These are phyloP conservation scores for Penelope pileata DNA, from an alignment of 2,113 vertebrate species.

Conservation along the genomic window DNA sequence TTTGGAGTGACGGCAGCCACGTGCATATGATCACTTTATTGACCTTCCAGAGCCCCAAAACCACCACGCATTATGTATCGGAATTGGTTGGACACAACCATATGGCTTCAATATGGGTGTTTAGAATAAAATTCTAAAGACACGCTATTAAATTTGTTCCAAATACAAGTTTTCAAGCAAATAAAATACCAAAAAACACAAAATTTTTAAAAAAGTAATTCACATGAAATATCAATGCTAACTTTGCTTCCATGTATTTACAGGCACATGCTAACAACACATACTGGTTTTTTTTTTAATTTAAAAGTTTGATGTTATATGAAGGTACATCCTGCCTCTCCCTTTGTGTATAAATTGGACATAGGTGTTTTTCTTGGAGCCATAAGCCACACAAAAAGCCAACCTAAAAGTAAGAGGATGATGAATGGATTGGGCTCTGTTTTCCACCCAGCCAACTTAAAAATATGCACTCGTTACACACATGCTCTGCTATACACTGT, in stretches of 20 bases:
- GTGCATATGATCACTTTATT: rapidly evolving
- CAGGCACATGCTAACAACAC: not conserved
- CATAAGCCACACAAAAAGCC: conserved; percentile 60
- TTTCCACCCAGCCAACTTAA: conserved; percentile 70
- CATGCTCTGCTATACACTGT: conserved; percentile 31
- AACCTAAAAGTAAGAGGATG: conserved; percentile 77
- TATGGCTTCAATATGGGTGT: not conserved
- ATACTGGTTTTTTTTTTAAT: conserved; percentile 49
- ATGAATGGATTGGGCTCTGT: conserved; percentile 71
- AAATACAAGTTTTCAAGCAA: conserved; percentile 2
- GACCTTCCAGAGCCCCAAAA: not conserved
- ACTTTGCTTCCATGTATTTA: conserved; percentile 4
- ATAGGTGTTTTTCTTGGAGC: conserved; percentile 79
- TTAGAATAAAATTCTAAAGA: not conserved
- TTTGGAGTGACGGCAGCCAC: not conserved
- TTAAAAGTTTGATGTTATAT: conserved; percentile 48
- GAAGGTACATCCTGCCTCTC: conserved; percentile 71
- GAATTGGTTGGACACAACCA: not conserved
- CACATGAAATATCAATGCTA: not conserved
- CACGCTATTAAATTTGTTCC: rapidly evolving
- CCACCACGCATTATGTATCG: not conserved
- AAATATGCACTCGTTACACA: conserved; percentile 62
- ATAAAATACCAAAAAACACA: not conserved
- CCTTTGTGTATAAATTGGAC: conserved; percentile 69
- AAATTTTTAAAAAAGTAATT: not conserved